Conservation (phyloP, 2,113 vertebrate species). For the Nerophis ophidion region DNA sequence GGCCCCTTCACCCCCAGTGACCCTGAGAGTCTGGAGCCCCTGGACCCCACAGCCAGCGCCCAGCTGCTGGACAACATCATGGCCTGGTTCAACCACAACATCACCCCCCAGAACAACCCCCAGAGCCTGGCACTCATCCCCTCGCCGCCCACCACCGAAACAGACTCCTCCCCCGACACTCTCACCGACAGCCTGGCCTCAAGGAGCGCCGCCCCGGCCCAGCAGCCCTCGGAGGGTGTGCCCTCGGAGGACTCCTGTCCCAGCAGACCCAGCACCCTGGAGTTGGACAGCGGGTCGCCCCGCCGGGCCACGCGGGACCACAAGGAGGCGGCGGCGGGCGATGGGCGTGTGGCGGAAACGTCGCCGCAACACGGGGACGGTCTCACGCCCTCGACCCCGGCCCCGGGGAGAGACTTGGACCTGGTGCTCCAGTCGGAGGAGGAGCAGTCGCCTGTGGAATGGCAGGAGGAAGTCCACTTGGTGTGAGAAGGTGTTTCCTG, state of each 20-base stretch:
- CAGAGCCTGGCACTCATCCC: constrained; percentile 65
- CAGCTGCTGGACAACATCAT: constrained; percentile 72
- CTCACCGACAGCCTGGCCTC: constrained; percentile 38
- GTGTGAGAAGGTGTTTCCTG: constrained; percentile 55
- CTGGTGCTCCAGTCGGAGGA: constrained; percentile 40
- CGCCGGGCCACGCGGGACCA: background rate
- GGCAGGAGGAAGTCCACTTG: constrained; percentile 65
- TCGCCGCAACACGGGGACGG: constrained; percentile 31
- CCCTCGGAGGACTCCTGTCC: background rate
- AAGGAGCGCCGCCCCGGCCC: constrained; percentile 17
- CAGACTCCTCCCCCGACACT: constrained; percentile 58
- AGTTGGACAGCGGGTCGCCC: constrained; percentile 37
- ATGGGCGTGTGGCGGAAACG: constrained; percentile 44
- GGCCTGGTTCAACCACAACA: constrained; percentile 71
- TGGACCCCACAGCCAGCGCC: constrained; percentile 62
- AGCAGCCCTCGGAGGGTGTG: constrained; percentile 63
- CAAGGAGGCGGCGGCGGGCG: constrained; percentile 14
- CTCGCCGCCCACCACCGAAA: constrained; percentile 62
- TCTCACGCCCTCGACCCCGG: constrained; percentile 33
- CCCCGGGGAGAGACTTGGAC: constrained; percentile 40
- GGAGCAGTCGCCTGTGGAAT: constrained; percentile 53
- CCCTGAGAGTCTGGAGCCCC: constrained; percentile 61
- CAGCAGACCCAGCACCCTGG: constrained; percentile 37
- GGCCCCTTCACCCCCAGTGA: constrained; percentile 65
- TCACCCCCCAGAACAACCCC: constrained; percentile 66